Conservation (phyloP, 2,113 vertebrate species). For the Rostratula benghalensis region DNA sequence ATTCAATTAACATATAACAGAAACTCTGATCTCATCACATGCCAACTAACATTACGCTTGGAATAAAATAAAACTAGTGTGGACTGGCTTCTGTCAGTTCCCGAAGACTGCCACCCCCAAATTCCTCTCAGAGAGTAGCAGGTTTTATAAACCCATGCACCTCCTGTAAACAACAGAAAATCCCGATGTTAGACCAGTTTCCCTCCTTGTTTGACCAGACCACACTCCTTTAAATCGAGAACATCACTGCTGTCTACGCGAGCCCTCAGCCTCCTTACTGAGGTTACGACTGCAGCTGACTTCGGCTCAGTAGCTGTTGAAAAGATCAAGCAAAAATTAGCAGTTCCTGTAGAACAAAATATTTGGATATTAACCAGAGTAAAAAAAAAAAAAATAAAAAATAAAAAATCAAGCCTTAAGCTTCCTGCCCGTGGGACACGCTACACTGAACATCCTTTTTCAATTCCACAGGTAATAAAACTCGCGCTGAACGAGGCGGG, state of each 20-base stretch:
- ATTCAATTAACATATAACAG: slow-evolving; percentile 44
- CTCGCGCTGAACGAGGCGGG: slow-evolving; percentile 65
- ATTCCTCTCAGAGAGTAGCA: background rate
- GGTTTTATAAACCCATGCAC: background rate
- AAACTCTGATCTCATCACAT: slow-evolving; percentile 25
- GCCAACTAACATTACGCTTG: background rate
- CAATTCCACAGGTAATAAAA: slow-evolving; percentile 77
- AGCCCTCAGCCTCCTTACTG: background rate
- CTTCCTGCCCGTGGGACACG: slow-evolving; percentile 72
- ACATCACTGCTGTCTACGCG: background rate
- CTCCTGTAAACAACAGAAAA: background rate
- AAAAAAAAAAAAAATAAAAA: slow-evolving; percentile 64
- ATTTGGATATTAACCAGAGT: slow-evolving; percentile 54
- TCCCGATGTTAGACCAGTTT: background rate
- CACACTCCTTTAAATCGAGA: background rate
- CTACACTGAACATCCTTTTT: slow-evolving; percentile 73
- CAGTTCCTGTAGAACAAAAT: slow-evolving; percentile 48
- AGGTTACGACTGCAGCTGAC: background rate
- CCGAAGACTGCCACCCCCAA: background rate
- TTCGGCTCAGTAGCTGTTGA: slow-evolving; percentile 28
- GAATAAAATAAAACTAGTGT: slow-evolving; percentile 3
- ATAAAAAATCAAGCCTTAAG: slow-evolving; percentile 52
- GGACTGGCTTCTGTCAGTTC: background rate
- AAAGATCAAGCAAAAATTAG: slow-evolving; percentile 67
- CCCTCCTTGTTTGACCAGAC: background rate